Evolutionary conservation across 2,113 vertebrate species (phyloP).

Genomic region (Eclectus roratus): DNA sequence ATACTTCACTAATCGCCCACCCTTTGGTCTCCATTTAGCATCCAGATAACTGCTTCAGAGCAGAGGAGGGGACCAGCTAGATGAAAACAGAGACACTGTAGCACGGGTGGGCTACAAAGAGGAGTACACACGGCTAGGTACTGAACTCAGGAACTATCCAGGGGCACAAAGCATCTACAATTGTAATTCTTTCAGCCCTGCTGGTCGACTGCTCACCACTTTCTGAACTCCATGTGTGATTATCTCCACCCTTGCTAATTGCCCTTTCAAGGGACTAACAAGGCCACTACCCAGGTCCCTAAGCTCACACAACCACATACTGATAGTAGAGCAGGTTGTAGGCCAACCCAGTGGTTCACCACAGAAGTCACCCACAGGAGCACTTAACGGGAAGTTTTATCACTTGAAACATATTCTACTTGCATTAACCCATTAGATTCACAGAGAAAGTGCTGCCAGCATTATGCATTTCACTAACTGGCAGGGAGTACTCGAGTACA

Average conservation of each 20-base stretch:
- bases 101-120: neutral
- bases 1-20: accelerated
- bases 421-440: neutral
- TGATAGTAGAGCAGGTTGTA: neutral
- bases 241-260: neutral
- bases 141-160: neutral
- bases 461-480: neutral
- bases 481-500: accelerated
- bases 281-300: neutral
- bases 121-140: neutral
- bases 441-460: neutral
- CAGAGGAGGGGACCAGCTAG: neutral
- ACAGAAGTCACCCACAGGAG: neutral
- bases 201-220: neutral
- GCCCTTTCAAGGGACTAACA: neutral
- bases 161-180: neutral
- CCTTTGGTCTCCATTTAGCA: too few relatives aligned
- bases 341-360: neutral
- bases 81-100: neutral
- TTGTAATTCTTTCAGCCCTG: accelerated
- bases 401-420: neutral
- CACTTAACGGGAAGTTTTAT: accelerated
- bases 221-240: neutral
- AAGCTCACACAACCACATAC: neutral
- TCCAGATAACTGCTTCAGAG: neutral